Evolutionary conservation across 2,797 vertebrate genomes (phyloP), one percentile per base, ranked within the genome.

Genomic region (Siniperca obscura): DNA sequence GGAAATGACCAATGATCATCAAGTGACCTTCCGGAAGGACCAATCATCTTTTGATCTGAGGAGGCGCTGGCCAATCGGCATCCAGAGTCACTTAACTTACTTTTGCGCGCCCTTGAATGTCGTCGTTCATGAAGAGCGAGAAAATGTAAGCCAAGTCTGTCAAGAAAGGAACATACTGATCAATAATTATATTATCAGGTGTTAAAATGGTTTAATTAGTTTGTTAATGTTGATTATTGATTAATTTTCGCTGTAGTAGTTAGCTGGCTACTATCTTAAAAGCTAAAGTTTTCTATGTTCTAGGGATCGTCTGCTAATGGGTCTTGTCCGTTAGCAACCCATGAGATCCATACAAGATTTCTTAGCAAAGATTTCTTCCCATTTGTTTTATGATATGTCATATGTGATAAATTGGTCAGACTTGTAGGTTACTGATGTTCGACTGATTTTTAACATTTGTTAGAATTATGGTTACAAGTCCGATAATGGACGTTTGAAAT

Each of bases 41-140:
- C 90, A 93, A 91, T 91, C 84, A 89, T 2, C 8, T 56, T 67
- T 38, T 3, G 55, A 21, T 0, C 1, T 17, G 42, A 17, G 4
- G 0, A 16, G 7, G 1, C 4, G 0, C 52, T 19, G 70, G 12
- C 86, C 86, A 91, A 92, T 87, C 53, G 3, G 68, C 52, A 10
- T 27, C 30, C 7, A 50, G 38, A 50, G 59, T 46, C 0, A 1
- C 0, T 36, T 4, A 12, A 2, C 27, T 0, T 30, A n/a, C 2
- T 7, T 46, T 76, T 81, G 12, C 74, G 81, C 83, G 70, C 64
- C 2, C 1, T 74, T 70, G 9, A n/a, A 1, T n/a, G 3, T 66
- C 2, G 3, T 4, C 3, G 3, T 1, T 12, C 1, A 1, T 0
- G 4, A 19, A 16, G 13, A 38, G 7, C 7, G n/a, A 62, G 12